Evolutionary conservation across 2,113 vertebrate species (phyloP).

Genomic region (Hippotragus niger): DNA sequence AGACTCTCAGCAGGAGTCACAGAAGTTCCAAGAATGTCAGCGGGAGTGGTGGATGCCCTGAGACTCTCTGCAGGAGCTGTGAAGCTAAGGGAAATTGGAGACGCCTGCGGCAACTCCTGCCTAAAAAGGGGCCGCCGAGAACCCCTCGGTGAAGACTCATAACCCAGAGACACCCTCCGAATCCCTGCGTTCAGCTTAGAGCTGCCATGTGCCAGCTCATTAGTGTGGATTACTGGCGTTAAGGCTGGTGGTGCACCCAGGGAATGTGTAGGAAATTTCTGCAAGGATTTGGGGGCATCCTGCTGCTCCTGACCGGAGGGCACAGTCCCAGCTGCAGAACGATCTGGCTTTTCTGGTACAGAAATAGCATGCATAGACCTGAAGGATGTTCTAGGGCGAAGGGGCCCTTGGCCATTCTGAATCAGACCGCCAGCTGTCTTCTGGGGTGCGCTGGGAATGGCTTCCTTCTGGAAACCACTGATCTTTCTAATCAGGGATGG

Average conservation of each 20-base stretch:
- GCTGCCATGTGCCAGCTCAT: fast-evolving
- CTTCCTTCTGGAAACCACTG: fast-evolving
- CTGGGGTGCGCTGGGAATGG: fast-evolving
- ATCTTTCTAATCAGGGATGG: fast-evolving
- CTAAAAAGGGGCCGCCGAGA: not conserved
- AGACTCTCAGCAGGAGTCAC: not conserved
- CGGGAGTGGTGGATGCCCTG: fast-evolving
- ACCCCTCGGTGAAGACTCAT: not conserved
- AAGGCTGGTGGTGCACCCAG: fast-evolving
- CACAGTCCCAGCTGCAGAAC: not conserved
- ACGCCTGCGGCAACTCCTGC: fast-evolving
- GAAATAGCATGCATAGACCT: fast-evolving
- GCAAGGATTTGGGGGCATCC: not conserved
- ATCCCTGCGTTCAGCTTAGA: fast-evolving
- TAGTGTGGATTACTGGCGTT: fast-evolving
- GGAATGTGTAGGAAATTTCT: fast-evolving
- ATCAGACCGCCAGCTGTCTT: not conserved
- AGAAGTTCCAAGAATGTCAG: not conserved
- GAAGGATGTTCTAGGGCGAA: not conserved
- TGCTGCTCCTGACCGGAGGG: conserved; percentile 44
- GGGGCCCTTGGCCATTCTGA: fast-evolving
- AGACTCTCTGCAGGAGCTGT: not conserved
- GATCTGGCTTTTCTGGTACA: not conserved
- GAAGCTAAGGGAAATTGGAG: not conserved
- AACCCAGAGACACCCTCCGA: not conserved